Evolutionary conservation across 1,140 invertebrate genomes (phyloP).

Genomic region (Capitella teleta): DNA sequence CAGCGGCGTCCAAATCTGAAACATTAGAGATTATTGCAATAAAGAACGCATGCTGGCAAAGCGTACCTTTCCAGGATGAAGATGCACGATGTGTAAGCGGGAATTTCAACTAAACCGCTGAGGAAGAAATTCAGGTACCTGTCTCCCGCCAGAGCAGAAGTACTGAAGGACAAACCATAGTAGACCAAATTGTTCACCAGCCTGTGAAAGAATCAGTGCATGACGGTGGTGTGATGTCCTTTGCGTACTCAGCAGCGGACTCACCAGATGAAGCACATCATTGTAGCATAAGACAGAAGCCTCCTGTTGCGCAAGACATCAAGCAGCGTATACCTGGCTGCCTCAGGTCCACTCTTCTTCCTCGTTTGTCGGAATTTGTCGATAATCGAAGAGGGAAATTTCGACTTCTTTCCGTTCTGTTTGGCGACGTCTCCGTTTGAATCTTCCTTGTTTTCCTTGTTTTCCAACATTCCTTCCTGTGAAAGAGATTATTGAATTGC

Average conservation of each 20-base stretch:
- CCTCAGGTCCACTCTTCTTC: neutral
- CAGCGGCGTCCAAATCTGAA: constrained; percentile 25
- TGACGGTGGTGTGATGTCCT: neutral
- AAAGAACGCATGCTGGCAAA: no score
- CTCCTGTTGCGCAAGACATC: constrained; percentile 14
- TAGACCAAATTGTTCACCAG: constrained; percentile 33
- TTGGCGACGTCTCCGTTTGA: no score
- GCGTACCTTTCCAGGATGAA: constrained; percentile 22
- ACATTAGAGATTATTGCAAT: no score
- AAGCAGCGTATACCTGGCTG: constrained; percentile 9
- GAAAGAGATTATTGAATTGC: no score
- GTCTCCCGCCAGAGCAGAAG: constrained; percentile 27
- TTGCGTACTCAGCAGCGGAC: constrained; percentile 1
- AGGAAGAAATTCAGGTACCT: constrained; percentile 32
- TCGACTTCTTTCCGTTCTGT: no score
- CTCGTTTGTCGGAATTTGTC: no score
- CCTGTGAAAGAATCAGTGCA: constrained; percentile 24
- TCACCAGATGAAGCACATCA: constrained; percentile 35
- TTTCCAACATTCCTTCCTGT: no score
- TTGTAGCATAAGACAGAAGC: constrained; percentile 25
- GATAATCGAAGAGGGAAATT: no score
- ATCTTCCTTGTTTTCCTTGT: no score
- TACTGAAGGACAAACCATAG: constrained; percentile 31
- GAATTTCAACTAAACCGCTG: constrained; percentile 32
- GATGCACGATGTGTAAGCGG: constrained; percentile 27